These are phyloP conservation scores for Phoenicopterus ruber DNA, from an alignment of 2,113 vertebrate species.

Conservation along the genomic window DNA sequence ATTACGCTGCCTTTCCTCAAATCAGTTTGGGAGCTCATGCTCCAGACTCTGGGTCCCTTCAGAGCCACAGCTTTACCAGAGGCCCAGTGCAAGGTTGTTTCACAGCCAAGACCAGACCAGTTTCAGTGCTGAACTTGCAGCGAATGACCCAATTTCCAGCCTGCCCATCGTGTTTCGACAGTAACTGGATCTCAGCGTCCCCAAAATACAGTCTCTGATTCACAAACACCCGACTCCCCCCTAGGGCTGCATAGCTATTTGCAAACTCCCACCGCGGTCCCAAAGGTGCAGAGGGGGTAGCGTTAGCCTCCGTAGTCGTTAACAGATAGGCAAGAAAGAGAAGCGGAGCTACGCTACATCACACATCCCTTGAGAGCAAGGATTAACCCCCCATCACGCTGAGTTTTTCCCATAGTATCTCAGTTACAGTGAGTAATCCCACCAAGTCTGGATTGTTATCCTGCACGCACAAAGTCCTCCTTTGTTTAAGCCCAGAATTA, in stretches of 20 bases:
- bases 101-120: background rate
- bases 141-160: background rate
- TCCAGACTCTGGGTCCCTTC: background rate
- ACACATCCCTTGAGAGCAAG: background rate
- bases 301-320: accelerated
- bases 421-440: background rate
- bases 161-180: accelerated
- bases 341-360: accelerated
- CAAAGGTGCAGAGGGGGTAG: background rate
- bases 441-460: background rate
- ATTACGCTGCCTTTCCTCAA: accelerated
- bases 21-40: accelerated
- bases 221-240: background rate
- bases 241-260: background rate
- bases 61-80: background rate
- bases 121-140: background rate
- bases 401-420: background rate
- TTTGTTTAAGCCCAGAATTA: background rate
- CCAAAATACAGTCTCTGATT: background rate
- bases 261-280: background rate
- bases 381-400: background rate
- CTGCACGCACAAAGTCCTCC: background rate
- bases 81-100: background rate
- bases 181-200: background rate
- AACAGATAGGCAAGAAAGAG: background rate